Base-by-base conservation (phyloP, 35 echinoderm and acorn worm species). In the Strongylocentrotus purpuratus region DNA sequence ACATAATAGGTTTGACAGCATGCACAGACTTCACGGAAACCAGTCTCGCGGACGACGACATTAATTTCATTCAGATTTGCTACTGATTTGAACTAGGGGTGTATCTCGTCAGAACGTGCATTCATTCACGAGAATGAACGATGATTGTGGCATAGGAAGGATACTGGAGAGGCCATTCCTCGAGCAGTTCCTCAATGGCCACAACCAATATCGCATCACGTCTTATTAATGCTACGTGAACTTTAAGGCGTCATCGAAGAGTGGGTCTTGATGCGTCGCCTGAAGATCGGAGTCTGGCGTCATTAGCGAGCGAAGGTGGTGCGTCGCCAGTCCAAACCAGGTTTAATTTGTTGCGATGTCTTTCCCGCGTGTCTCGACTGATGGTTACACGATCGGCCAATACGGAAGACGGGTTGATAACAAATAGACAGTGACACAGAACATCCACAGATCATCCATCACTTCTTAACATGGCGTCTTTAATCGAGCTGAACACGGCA, bases 401-500 rank as follows among this genome's bases (percentile, higher is more conserved):
- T 33, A 45, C 87, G 32, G 32, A 45, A 46, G 32, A 89, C 32
- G 45, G 45, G 45, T 33, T 3, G 31, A 33, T 33, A 89, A 89
- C 87, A 45, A 89, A 89, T 46, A 46, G 45, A 31, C 87, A 89
- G 87, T 89, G 87, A 89, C 87, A 89, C 20, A 33, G 33, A 89
- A 45, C 87, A 31, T 33, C 18, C 87, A 46, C 45, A 46, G 31
- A 31, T 89, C 87, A 32, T 89, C 87, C 87, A 89, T 89, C 87
- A 33, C 15, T 41, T 33, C 45, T 89, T 46, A 89, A 89, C 32
- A 46, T 45, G 87, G 87, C 87, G 87, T 33, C 45, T 89, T 89
- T 89, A 89, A 89, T 89, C 87, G 87, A 89, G 12, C 33, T 89
- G 87, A 89, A 89, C 87, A 89, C 33, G 87, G 5, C 87, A 20